Base-by-base conservation (phyloP, 2,888 invertebrate species). In the Drosophila paranaensis region DNA sequence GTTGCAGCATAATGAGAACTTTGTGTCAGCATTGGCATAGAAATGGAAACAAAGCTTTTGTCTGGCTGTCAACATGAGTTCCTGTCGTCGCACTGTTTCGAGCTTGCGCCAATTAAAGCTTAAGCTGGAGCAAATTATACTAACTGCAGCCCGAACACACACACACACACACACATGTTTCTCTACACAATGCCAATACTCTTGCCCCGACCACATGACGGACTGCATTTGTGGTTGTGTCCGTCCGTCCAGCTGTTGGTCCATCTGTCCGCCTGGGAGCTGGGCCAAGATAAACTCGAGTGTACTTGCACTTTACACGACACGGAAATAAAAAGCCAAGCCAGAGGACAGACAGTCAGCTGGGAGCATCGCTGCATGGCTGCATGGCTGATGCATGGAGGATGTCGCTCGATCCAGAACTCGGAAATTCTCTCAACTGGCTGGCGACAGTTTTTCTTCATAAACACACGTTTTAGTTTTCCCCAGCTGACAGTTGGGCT, bases 61-160 rank as follows among this genome's bases (percentile, higher is more conserved):
- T 60, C 42, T 25, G 46, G n/a, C 54, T 67, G 84, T 71, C 66
- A 71, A 43, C 55, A 48, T 62, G 53, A 60, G 56, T 53, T 66
- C 50, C 45, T 27, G 37, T 40, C 62, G 37, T 40, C 62, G 60
- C 48, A 55, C 27, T 54, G 35, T 58, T 58, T 14, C 55, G 54
- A 50, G 54, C 61, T 64, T 56, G 33, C 67, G 69, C 72, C 77
- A 85, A 89, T 85, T 85, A 87, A 84, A 89, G 74, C 79, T 89
- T 60, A 74, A 75, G 87, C 70, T 77, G 73, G 54, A 74, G 74
- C 73, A 76, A 83, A 84, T 85, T 84, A 79, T 81, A 50, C 79
- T 75, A 77, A 63, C 70, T 63, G 71, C 54, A 66, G 1, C 2
- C 2, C 33, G 30, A 30, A n/a, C 20, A 20, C 20, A 20, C 20